Percentiles rank a stretch among this genome's conserved stretches.
Conservation (phyloP, 2,797 vertebrate species). For the Calcarius lapponicus region DNA sequence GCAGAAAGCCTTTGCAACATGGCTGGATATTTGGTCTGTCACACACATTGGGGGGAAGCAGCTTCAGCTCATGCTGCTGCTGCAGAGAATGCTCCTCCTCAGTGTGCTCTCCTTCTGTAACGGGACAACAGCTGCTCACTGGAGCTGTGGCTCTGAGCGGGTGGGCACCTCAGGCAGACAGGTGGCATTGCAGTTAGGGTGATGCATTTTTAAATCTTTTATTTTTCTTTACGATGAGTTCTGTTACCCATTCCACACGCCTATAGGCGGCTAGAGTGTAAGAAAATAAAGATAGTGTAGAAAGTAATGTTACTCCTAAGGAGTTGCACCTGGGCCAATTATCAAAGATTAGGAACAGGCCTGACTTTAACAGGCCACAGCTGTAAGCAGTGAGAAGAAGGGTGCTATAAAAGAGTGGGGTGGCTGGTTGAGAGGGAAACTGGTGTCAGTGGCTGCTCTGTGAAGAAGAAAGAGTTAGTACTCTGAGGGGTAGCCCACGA, state of each 20-base stretch:
- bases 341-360: too few relatives aligned
- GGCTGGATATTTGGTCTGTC: neutral
- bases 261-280: too few relatives aligned
- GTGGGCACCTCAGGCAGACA: neutral
- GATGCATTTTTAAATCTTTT: neutral
- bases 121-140: neutral
- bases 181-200: neutral
- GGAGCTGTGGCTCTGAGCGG: neutral
- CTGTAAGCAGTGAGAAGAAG: too few relatives aligned
- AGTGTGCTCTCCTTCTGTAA: neutral
- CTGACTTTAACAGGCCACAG: too few relatives aligned
- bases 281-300: too few relatives aligned
- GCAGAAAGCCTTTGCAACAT: neutral
- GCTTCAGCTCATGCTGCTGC: neutral
- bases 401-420: too few relatives aligned
- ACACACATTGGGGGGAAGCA: fast-evolving
- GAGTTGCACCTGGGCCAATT: too few relatives aligned
- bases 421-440: fast-evolving
- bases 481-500: fast-evolving
- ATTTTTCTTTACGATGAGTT: fast-evolving
- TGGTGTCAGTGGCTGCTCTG: fast-evolving
- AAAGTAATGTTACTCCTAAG: too few relatives aligned
- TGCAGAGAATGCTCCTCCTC: neutral
- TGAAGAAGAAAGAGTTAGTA: too few relatives aligned
- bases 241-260: fast-evolving